Percentiles rank a stretch among this genome's conserved stretches.
phyloP scores from a whole-genome alignment of 2,113 vertebrate species.

The Gorsachius goisagi region DNA sequence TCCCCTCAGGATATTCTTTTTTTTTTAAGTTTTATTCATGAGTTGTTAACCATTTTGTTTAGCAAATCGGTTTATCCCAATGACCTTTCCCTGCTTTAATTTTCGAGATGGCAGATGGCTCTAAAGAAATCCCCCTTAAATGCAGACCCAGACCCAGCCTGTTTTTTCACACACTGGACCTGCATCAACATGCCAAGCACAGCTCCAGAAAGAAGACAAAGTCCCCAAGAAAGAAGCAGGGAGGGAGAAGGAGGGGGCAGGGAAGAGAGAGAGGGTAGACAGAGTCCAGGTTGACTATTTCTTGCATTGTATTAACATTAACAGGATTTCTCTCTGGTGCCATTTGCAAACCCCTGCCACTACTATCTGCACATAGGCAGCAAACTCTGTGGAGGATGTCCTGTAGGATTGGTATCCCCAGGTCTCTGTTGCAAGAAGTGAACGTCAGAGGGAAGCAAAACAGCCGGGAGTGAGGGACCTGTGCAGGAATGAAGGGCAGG shows the following conservation, averaged over 20 bases:
- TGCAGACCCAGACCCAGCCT: constrained; percentile 52
- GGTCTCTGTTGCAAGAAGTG: background rate
- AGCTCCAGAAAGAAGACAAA: constrained; percentile 38
- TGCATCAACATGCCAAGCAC: constrained; percentile 65
- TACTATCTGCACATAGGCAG: background rate
- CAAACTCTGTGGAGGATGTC: background rate
- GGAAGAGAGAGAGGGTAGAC: background rate
- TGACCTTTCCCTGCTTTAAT: constrained; percentile 74
- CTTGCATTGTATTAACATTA: background rate
- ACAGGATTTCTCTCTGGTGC: background rate
- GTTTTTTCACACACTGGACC: constrained; percentile 62
- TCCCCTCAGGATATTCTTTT: constrained; percentile 26
- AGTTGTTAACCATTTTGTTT: constrained; percentile 83
- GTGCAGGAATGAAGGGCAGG: background rate
- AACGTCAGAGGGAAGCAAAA: background rate
- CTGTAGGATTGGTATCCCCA: background rate
- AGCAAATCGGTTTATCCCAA: constrained; percentile 79
- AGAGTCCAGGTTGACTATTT: constrained; percentile 7
- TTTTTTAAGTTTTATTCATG: constrained; percentile 78
- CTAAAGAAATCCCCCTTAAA: constrained; percentile 70
- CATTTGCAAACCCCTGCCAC: background rate
- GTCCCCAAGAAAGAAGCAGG: background rate
- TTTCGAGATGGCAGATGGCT: constrained; percentile 78
- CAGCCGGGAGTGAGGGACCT: background rate
- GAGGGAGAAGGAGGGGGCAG: constrained; percentile 5